Evolutionary conservation across 2,113 vertebrate species (phyloP).

Genomic region (Sminthopsis crassicaudata): DNA sequence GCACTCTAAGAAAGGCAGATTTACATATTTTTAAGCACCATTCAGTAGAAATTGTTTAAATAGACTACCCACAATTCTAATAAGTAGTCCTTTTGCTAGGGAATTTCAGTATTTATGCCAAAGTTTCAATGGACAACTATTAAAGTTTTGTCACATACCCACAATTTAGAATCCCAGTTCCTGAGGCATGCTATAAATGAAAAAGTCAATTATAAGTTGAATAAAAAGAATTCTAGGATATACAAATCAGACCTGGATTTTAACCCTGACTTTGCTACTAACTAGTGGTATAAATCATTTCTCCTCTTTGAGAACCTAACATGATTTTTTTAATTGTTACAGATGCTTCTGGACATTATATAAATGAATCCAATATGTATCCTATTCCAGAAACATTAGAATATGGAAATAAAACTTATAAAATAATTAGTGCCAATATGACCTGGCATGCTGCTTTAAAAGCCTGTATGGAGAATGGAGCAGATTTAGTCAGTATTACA

Average conservation of each 20-base stretch:
- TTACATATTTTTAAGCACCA: background rate
- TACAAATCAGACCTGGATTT: background rate
- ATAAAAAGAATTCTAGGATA: conserved; percentile 23
- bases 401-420: conserved; percentile 91
- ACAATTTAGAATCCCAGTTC: background rate
- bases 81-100: conserved; percentile 6
- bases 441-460: conserved; percentile 93
- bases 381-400: conserved; percentile 87
- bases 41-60: background rate
- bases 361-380: conserved; percentile 83
- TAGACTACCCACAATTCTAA: background rate
- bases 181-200: conserved; percentile 21
- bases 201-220: background rate
- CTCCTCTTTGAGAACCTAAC: conserved; percentile 6
- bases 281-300: background rate
- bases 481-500: conserved; percentile 91
- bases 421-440: conserved; percentile 90
- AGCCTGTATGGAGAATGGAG: conserved; percentile 85
- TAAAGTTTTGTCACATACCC: conserved; percentile 24
- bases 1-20: background rate
- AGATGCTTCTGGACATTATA: conserved; percentile 77
- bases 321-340: conserved; percentile 68
- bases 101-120: background rate
- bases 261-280: background rate
- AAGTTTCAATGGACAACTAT: conserved; percentile 19